phyloP scores from a whole-genome alignment of 2,888 invertebrate species.

The Ochropleura plecta region DNA sequence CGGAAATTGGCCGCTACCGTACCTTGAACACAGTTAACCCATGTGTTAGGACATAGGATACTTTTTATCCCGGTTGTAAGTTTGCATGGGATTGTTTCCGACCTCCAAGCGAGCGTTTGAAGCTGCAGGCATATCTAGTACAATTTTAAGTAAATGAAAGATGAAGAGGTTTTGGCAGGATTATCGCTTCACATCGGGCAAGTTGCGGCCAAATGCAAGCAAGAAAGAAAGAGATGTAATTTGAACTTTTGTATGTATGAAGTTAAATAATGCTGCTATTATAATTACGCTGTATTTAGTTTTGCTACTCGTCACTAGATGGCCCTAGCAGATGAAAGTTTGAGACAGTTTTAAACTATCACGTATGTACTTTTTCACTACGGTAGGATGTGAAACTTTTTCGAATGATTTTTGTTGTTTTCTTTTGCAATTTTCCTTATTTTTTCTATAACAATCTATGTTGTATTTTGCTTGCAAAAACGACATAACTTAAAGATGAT shows the following conservation, averaged over 20 bases:
- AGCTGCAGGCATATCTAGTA: not conserved
- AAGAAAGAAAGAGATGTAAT: too few species aligned
- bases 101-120: not conserved
- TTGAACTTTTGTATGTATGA: too few species aligned
- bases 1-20: too few species aligned
- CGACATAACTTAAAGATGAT: too few species aligned
- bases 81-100: not conserved
- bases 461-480: too few species aligned
- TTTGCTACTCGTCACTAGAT: constrained; percentile 37
- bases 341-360: not conserved
- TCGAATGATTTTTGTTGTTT: not conserved
- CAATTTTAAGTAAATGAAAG: too few species aligned
- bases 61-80: too few species aligned
- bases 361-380: not conserved
- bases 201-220: too few species aligned
- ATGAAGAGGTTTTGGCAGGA: too few species aligned
- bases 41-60: not conserved
- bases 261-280: too few species aligned
- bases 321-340: constrained; percentile 24
- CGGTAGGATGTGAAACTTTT: not conserved
- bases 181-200: too few species aligned
- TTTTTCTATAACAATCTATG: not conserved
- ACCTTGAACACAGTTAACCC: not conserved
- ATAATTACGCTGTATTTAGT: constrained; percentile 5
- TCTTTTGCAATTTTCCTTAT: not conserved